Evolutionary conservation across 2,888 invertebrate genomes (phyloP).

Genomic region (Cacoxenus indagator): DNA sequence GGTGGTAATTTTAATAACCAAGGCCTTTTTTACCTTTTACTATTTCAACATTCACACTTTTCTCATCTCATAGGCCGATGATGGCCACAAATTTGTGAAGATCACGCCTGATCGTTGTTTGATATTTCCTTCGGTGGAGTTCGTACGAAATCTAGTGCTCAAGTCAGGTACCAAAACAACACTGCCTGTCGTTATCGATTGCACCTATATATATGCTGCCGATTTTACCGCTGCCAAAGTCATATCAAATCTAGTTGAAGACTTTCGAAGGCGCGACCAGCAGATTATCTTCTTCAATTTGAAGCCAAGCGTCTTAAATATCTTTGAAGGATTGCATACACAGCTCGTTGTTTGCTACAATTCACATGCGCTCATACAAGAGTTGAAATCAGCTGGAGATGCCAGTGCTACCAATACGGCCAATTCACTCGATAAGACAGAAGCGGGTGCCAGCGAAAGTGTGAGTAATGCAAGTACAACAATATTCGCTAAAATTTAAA

Average conservation of each 20-base stretch:
- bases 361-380: conserved; percentile 49
- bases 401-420: background rate
- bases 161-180: conserved; percentile 79
- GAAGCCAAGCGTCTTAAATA: conserved; percentile 85
- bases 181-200: conserved; percentile 86
- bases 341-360: conserved; percentile 63
- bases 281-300: conserved; percentile 87
- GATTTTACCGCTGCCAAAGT: conserved; percentile 90
- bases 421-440: conserved; percentile 41
- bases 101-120: conserved; percentile 89
- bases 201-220: conserved; percentile 88
- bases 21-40: background rate
- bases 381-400: conserved; percentile 32
- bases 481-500: conserved; percentile 38
- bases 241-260: conserved; percentile 80
- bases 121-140: conserved; percentile 93
- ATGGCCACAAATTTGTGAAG: conserved; percentile 82
- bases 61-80: conserved; percentile 71
- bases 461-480: conserved; percentile 52
- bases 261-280: conserved; percentile 81
- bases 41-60: conserved; percentile 45
- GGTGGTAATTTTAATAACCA: conserved; percentile 72
- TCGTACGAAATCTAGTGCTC: conserved; percentile 85
- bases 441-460: conserved; percentile 41
- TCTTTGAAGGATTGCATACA: conserved; percentile 78